A percentile compares a stretch with the other conserved stretches of the same genome.
phyloP scores from a whole-genome alignment of 2,888 invertebrate species.

The Drosophila kanekoi region DNA sequence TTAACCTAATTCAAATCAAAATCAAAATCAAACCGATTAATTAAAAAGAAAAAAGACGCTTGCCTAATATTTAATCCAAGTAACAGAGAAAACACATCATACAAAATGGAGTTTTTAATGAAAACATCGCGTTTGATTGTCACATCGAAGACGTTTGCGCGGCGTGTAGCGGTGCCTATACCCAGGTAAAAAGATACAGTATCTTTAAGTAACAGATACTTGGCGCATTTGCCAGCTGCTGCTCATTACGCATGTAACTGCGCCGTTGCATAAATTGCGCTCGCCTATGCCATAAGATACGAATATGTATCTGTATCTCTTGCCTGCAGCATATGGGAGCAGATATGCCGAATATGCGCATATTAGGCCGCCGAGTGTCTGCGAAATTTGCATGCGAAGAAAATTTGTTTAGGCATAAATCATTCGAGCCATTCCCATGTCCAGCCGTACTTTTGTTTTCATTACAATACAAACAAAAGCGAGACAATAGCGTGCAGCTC shows the following conservation, averaged over 20 bases:
- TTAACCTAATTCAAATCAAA: slow-evolving; percentile 47
- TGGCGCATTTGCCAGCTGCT: slow-evolving; percentile 17
- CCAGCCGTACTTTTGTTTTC: slow-evolving; percentile 66
- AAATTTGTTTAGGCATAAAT: slow-evolving; percentile 51
- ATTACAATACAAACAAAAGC: slow-evolving; percentile 64
- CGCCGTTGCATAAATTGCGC: slow-evolving; percentile 63
- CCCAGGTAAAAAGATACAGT: slow-evolving; percentile 83
- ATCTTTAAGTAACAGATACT: slow-evolving; percentile 42
- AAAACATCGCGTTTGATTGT: slow-evolving; percentile 84
- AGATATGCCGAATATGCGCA: slow-evolving; percentile 55
- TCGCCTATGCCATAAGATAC: slow-evolving; percentile 16
- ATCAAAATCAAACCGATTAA: slow-evolving; percentile 20
- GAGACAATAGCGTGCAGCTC: slow-evolving; percentile 60
- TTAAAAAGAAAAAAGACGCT: slow-evolving; percentile 5
- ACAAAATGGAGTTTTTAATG: slow-evolving; percentile 84
- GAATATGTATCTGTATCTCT: slow-evolving; percentile 38
- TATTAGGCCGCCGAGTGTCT: slow-evolving; percentile 37
- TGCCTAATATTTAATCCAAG: slow-evolving; percentile 3
- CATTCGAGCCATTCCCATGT: slow-evolving; percentile 19
- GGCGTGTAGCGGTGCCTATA: slow-evolving; percentile 84
- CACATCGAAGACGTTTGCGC: slow-evolving; percentile 83
- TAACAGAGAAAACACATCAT: slow-evolving; percentile 1
- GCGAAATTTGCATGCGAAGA: slow-evolving; percentile 61
- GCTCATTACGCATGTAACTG: slow-evolving; percentile 74
- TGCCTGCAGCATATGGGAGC: slow-evolving; percentile 35